Percentiles rank a stretch among this genome's conserved stretches.
phyloP scores from a whole-genome alignment of 2,797 vertebrate genomes.

The Picus viridis region DNA sequence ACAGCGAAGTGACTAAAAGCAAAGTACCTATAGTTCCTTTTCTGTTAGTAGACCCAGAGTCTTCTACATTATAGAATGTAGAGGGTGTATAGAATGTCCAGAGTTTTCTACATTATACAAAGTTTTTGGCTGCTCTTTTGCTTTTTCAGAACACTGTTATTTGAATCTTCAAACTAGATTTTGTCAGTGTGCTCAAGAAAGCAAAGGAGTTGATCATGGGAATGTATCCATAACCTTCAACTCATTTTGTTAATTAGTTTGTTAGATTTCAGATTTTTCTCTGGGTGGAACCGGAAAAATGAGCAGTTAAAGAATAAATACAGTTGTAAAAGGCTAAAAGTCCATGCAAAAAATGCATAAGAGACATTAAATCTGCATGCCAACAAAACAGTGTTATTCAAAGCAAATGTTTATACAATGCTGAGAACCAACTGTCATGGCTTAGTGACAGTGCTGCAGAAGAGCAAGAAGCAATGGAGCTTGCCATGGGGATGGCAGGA shows the following conservation, averaged over 20 bases:
- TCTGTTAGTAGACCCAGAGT: constrained; percentile 43
- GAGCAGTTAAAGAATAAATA: constrained; percentile 7
- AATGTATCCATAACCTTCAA: neutral
- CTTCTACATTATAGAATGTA: neutral
- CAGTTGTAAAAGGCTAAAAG: neutral
- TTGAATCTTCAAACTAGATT: neutral
- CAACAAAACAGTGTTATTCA: neutral
- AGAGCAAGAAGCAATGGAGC: neutral
- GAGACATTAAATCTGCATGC: neutral
- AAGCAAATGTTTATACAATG: neutral
- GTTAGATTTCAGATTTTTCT: constrained; percentile 44
- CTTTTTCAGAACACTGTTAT: neutral
- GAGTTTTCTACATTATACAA: constrained; percentile 34
- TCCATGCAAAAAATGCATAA: neutral
- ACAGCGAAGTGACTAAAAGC: constrained; percentile 19
- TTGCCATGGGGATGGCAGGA: rapidly evolving
- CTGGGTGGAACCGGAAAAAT: constrained; percentile 4
- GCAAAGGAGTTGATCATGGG: neutral
- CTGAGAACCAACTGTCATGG: neutral
- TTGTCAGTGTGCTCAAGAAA: neutral
- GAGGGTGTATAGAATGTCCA: neutral
- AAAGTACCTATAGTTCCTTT: constrained; percentile 2
- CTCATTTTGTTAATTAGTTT: constrained; percentile 27
- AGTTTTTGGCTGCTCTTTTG: constrained; percentile 12
- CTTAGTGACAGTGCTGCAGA: neutral